Conservation (phyloP, 2,888 invertebrate species). For the Caradrina clavipalpis region DNA sequence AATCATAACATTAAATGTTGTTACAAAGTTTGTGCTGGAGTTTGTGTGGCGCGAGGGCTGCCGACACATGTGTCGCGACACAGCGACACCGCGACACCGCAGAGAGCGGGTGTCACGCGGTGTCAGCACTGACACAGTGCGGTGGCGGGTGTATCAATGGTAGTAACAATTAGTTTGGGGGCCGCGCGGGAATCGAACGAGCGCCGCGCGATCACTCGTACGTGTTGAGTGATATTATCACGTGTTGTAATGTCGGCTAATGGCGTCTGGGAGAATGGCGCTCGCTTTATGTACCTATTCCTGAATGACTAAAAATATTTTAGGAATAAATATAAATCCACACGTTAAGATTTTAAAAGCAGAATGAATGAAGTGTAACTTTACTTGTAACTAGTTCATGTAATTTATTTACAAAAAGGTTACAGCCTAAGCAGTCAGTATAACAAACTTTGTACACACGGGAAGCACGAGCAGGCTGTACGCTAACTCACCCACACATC, state of each 20-base stretch:
- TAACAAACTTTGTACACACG: no score
- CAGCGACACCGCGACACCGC: constrained; percentile 27
- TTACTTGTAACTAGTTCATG: no score
- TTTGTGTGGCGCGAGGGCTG: constrained; percentile 47
- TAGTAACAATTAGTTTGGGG: neutral
- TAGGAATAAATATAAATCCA: neutral
- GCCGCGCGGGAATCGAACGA: constrained; percentile 28
- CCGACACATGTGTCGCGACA: constrained; percentile 44
- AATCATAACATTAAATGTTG: constrained; percentile 83
- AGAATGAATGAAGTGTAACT: neutral
- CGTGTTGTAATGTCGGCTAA: constrained; percentile 12
- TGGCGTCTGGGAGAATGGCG: constrained; percentile 1
- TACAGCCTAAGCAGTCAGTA: no score
- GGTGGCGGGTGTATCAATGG: constrained; percentile 27
- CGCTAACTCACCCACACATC: neutral
- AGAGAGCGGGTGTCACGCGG: constrained; percentile 17
- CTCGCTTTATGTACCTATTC: constrained; percentile 2
- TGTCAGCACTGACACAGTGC: constrained; percentile 28
- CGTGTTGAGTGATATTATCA: constrained; percentile 17
- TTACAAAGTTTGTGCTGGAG: constrained; percentile 72
- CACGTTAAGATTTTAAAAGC: neutral
- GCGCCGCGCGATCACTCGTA: neutral
- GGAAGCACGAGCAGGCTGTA: no score
- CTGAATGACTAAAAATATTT: neutral
- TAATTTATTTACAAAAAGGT: no score